Evolutionary conservation across 2,888 invertebrate genomes (phyloP).

Genomic region (Brachypalpus laphriformis): DNA sequence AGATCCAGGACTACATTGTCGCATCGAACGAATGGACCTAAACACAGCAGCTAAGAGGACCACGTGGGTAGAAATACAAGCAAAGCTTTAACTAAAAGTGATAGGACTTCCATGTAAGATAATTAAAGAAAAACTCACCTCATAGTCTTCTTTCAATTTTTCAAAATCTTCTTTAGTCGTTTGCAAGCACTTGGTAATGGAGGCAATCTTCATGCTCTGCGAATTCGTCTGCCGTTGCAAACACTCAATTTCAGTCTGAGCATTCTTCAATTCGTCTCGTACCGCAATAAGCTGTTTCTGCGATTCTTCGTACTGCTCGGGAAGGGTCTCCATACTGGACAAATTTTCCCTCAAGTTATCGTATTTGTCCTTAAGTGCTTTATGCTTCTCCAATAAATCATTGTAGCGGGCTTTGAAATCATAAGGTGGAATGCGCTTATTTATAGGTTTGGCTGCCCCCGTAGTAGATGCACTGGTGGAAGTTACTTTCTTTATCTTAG

Average conservation of each 20-base stretch:
- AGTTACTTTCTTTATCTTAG: constrained; percentile 44
- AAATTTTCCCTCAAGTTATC: constrained; percentile 83
- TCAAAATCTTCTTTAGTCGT: constrained; percentile 78
- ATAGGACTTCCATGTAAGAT: too few species aligned
- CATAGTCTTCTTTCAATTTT: constrained; percentile 76
- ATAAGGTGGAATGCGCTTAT: constrained; percentile 86
- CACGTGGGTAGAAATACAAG: too few species aligned
- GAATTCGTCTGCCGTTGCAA: constrained; percentile 78
- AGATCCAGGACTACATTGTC: too few species aligned
- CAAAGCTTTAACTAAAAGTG: too few species aligned
- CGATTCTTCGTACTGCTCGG: constrained; percentile 84
- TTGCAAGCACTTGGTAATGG: constrained; percentile 77
- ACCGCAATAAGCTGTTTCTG: constrained; percentile 79
- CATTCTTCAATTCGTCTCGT: constrained; percentile 78
- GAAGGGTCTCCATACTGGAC: constrained; percentile 83
- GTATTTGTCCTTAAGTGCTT: constrained; percentile 84
- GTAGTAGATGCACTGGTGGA: constrained; percentile 74
- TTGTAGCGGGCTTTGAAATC: constrained; percentile 87
- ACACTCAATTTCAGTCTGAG: constrained; percentile 78
- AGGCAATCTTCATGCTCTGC: constrained; percentile 78
- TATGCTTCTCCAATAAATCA: constrained; percentile 86
- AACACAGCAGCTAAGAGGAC: too few species aligned
- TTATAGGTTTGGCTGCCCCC: constrained; percentile 78
- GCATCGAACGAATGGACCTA: too few species aligned
- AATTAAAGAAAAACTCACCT: too few species aligned